Percentiles rank a stretch among this genome's conserved stretches.
phyloP scores from a whole-genome alignment of 2,797 vertebrate species.

The Fratercula arctica region DNA sequence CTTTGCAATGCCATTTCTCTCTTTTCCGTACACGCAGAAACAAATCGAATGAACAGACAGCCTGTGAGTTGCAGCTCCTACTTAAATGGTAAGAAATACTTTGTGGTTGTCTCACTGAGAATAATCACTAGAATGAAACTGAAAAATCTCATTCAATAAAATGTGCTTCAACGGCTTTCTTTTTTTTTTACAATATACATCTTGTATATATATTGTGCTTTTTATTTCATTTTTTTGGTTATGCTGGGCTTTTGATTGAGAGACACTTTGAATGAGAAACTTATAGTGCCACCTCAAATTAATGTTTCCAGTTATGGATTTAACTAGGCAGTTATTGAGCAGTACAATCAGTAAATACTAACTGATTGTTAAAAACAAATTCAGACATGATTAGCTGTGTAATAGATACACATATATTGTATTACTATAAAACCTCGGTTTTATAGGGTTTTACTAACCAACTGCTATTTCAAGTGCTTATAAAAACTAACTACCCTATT shows the following conservation, averaged over 20 bases:
- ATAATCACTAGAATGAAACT: constrained; percentile 43
- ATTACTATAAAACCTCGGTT: constrained; percentile 6
- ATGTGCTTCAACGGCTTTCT: not conserved
- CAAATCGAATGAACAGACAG: constrained; percentile 22
- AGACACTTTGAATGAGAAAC: not conserved
- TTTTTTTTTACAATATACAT: constrained; percentile 20
- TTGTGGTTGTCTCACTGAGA: constrained; percentile 5
- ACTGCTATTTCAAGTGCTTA: constrained; percentile 2
- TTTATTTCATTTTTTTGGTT: not conserved
- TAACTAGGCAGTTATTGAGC: not conserved
- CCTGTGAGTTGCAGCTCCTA: not conserved
- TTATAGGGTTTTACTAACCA: constrained; percentile 37
- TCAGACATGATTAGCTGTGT: constrained; percentile 6
- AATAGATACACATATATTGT: not conserved
- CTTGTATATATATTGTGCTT: not conserved
- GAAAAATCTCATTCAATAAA: constrained; percentile 19
- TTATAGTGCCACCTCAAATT: not conserved
- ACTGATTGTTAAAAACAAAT: constrained; percentile 26
- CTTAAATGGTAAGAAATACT: constrained; percentile 49
- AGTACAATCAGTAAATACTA: not conserved
- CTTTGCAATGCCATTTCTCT: not conserved
- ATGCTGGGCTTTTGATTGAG: not conserved
- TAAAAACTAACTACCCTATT: constrained; percentile 8
- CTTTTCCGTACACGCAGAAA: not conserved
- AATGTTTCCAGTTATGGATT: constrained; percentile 2